Conservation (phyloP, 2,113 vertebrate species). For the Emydocephalus ijimae region DNA sequence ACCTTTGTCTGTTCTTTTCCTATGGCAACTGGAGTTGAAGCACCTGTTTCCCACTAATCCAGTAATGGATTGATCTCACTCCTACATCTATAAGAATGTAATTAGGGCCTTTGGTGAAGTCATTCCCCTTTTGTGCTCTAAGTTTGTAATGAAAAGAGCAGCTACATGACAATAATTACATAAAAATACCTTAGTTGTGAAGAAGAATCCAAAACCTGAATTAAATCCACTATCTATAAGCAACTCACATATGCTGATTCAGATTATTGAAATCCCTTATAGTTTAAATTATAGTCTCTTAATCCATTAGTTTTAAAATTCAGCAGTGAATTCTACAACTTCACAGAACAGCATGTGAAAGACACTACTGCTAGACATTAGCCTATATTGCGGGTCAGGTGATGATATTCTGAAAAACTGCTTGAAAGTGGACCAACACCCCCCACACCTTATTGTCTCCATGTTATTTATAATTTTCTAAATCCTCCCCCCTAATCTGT, state of each 20-base stretch:
- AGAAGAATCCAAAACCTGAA: not conserved
- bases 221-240: not conserved
- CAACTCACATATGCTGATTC: no score
- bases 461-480: not conserved
- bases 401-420: not conserved
- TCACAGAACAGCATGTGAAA: not conserved
- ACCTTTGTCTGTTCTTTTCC: not conserved
- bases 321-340: not conserved
- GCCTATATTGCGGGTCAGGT: not conserved
- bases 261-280: not conserved
- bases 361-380: not conserved
- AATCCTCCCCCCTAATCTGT: not conserved
- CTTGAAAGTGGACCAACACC: not conserved
- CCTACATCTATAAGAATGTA: not conserved
- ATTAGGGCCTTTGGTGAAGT: not conserved
- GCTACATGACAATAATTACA: not conserved
- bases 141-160: not conserved
- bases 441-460: not conserved
- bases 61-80: not conserved
- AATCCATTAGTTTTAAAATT: not conserved
- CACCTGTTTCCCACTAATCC: not conserved
- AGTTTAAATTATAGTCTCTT: not conserved
- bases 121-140: not conserved
- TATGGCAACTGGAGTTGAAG: not conserved
- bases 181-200: not conserved